Evolutionary conservation across 2,888 invertebrate genomes (phyloP).

Genomic region (Incurvaria masculella): DNA sequence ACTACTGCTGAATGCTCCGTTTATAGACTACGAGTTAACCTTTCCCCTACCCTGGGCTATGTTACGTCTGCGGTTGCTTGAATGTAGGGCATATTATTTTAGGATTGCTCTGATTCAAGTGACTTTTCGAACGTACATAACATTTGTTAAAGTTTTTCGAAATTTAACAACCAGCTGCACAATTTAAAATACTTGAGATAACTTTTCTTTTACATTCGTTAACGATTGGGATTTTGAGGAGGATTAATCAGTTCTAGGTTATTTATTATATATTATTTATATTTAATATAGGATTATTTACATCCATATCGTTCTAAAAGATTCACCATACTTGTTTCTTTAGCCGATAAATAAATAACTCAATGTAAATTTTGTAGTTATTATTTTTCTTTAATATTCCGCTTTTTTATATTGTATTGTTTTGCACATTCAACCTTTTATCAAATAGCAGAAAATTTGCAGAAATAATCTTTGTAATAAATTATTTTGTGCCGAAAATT

Average conservation of each 20-base stretch:
- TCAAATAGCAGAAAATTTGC: too few species aligned
- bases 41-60: neutral
- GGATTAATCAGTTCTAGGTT: neutral
- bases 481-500: too few species aligned
- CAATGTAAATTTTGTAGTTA: neutral
- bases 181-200: neutral
- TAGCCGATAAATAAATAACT: neutral
- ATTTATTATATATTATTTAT: constrained; percentile 1
- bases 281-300: constrained; percentile 1
- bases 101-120: neutral
- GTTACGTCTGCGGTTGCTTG: neutral
- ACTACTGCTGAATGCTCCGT: neutral
- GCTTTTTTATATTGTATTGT: too few species aligned
- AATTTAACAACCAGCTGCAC: constrained; percentile 2
- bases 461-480: too few species aligned
- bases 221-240: neutral
- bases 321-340: neutral
- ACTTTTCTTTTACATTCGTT: constrained; percentile 8
- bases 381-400: too few species aligned
- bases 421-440: too few species aligned
- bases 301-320: neutral
- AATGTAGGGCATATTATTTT: neutral
- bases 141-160: constrained; percentile 3
- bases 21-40: neutral
- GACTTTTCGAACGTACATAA: neutral